Conservation (phyloP, 1,140 invertebrate genomes). For the Hycleus cichorii region DNA sequence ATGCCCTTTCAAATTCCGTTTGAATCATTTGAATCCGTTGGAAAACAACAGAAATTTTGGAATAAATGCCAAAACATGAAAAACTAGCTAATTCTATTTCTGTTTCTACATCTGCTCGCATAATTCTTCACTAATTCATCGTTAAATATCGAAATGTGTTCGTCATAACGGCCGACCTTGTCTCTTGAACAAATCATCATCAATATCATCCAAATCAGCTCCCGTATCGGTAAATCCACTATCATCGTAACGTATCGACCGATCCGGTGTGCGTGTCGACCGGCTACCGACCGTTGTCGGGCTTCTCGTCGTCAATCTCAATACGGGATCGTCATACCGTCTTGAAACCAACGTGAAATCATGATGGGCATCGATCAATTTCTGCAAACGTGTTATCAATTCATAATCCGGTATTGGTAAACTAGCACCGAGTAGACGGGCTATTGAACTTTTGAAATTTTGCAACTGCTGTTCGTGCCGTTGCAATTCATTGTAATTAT, state of each 20-base stretch:
- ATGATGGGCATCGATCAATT: conserved; percentile 66
- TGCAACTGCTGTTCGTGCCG: conserved; percentile 65
- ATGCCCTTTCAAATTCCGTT: no score
- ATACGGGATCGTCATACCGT: conserved; percentile 58
- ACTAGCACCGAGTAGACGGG: conserved; percentile 59
- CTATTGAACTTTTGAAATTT: conserved; percentile 61
- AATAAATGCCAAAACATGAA: no score
- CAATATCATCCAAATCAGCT: conserved; percentile 46
- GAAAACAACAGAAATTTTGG: no score
- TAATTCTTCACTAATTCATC: background rate
- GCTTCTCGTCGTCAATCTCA: conserved; percentile 47
- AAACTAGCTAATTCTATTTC: no score
- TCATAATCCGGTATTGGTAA: conserved; percentile 67
- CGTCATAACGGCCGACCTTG: conserved; percentile 37
- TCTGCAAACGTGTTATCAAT: conserved; percentile 64
- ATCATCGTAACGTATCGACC: conserved; percentile 50
- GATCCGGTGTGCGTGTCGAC: conserved; percentile 49
- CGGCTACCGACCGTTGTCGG: conserved; percentile 42
- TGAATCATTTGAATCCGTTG: no score
- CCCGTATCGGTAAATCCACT: conserved; percentile 50
- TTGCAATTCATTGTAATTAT: conserved; percentile 60
- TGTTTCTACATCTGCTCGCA: no score
- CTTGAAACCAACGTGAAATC: conserved; percentile 68
- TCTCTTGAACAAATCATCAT: conserved; percentile 49
- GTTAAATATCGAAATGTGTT: conserved; percentile 22